Percentiles rank a stretch among this genome's conserved stretches.
Evolutionary conservation across 2,113 vertebrate species (phyloP).

Genomic region (Ochotona curzoniae): DNA sequence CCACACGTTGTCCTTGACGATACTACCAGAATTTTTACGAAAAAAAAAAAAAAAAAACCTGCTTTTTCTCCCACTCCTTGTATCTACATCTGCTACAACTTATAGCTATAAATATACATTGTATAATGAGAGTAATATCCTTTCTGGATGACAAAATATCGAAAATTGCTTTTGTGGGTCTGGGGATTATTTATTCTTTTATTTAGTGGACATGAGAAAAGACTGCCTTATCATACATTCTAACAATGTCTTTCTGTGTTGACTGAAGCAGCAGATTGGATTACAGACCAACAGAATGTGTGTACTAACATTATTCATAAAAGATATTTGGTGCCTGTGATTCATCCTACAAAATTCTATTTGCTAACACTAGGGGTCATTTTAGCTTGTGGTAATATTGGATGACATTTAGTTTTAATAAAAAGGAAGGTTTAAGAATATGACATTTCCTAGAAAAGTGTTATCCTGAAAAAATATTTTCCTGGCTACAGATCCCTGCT

Average conservation of each 20-base stretch:
- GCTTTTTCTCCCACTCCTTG: neutral
- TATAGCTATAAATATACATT: neutral
- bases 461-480: conserved; percentile 41
- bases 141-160: neutral
- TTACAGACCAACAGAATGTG: neutral
- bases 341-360: neutral
- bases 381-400: conserved; percentile 45
- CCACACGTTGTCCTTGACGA: neutral
- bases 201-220: neutral
- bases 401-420: conserved; percentile 45
- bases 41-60: neutral
- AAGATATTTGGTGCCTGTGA: neutral
- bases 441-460: conserved; percentile 66
- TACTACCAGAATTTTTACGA: neutral
- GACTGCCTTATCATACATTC: neutral
- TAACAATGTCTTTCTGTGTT: neutral
- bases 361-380: conserved; percentile 56
- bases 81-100: neutral
- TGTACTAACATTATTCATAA: neutral
- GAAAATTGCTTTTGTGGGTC: neutral
- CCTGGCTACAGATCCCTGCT: neutral
- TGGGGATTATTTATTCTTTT: neutral
- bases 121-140: neutral
- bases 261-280: neutral
- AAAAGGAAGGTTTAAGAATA: conserved; percentile 49